These are phyloP conservation scores for Linepithema humile DNA, from an alignment of 1,140 invertebrate genomes.

Conservation along the genomic window DNA sequence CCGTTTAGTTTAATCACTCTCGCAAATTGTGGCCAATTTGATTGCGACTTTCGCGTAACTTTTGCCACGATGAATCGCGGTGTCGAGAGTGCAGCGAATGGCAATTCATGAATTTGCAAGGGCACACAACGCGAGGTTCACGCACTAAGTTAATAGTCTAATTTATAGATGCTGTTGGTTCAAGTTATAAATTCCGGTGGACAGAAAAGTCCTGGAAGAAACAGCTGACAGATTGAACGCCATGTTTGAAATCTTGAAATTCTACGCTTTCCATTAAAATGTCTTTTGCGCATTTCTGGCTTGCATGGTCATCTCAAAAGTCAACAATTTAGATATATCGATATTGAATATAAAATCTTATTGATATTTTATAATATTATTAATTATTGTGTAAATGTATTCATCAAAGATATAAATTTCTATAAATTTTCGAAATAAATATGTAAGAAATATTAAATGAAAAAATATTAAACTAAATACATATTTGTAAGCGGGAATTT, in stretches of 20 bases:
- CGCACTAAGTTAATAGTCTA: conserved; percentile 17
- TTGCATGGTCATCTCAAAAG: neutral
- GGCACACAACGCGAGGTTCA: neutral
- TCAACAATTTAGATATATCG: conserved; percentile 20
- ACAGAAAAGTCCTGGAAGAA: neutral
- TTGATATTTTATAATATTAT: conserved; percentile 31
- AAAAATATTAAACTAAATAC: neutral
- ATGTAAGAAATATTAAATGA: neutral
- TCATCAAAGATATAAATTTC: neutral
- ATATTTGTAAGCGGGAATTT: neutral
- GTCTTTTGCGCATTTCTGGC: neutral
- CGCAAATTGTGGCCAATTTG: conserved; percentile 19
- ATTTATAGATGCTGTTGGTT: neutral
- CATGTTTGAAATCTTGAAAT: neutral
- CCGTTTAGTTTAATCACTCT: conserved; percentile 30
- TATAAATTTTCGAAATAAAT: neutral
- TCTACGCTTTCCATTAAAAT: neutral
- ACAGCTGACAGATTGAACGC: conserved; percentile 21
- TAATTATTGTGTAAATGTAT: conserved; percentile 14
- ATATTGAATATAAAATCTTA: neutral
- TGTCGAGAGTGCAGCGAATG: conserved; percentile 27
- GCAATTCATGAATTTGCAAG: conserved; percentile 8
- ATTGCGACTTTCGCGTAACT: conserved; percentile 4
- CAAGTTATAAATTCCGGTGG: neutral
- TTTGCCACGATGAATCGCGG: neutral